Base-by-base conservation (phyloP, 2,797 vertebrate species). In the Arnoldichthys spilopterus region DNA sequence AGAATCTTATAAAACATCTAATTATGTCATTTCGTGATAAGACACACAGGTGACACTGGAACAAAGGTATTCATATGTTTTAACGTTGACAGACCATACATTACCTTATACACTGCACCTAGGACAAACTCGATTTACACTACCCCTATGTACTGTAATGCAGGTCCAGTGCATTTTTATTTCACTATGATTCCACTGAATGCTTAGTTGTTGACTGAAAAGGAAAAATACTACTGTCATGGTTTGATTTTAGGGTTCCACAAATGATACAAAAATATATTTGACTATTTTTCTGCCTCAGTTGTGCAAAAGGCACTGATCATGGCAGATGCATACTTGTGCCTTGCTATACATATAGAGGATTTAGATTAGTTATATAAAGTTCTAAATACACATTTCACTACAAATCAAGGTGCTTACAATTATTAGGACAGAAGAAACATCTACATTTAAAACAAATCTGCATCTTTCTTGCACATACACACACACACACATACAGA, bases 301-400 rank as follows among this genome's bases (percentile, higher is more conserved):
- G 13, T 45, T 76, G 59, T 67, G 53, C 43, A 75, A 54, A 75
- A n/a, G 37, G 61, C 49, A 71, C 53, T 49, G 15, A 61, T 37
- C 58, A 72, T 45, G 66, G 78, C 82, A 79, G 70, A 79, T 67
- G 70, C 49, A 53, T 74, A 70, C 71, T 62, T 58, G 82, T 81
- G 81, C 84, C 78, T 83, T 85, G 69, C 64, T 59, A 79, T 40
- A 82, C 28, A 72, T 11, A 49, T 28, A 75, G 32, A 45, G 20
- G 28, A 72, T 47, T 12, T 81, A 71, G 34, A 26, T 76, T 56
- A 75, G 22, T 22, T 20, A 56, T 56, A 80, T 51, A 53, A 34
- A 69, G 43, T 69, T 32, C 51, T 24, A 47, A 63, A 62, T 40
- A 63, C 24, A 58, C 11, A 77, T 11, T 32, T 67, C 26, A 71